Conservation (phyloP, 2,797 vertebrate species). For the Schizopygopsis pylzovi region DNA sequence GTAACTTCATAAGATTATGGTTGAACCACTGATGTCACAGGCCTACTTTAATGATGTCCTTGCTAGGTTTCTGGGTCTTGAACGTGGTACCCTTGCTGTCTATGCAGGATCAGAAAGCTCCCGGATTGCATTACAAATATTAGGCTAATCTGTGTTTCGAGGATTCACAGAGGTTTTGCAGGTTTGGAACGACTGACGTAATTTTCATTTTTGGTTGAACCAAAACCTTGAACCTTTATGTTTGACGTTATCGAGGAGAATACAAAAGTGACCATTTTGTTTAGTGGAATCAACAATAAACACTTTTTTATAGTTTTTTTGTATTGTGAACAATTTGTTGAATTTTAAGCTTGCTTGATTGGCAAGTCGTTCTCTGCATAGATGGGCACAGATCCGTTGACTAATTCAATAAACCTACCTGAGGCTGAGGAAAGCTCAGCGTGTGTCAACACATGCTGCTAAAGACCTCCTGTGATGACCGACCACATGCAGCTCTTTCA, state of each 20-base stretch:
- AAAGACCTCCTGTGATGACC: neutral
- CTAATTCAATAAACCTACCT: constrained; percentile 43
- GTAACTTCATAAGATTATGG: neutral
- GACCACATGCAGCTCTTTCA: neutral
- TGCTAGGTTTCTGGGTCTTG: neutral
- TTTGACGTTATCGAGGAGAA: neutral
- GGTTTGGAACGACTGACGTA: neutral
- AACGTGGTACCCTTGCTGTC: neutral
- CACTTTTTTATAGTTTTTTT: too few species aligned
- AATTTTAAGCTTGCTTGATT: neutral
- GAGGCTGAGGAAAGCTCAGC: constrained; percentile 21
- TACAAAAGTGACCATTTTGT: neutral
- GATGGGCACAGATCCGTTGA: constrained; percentile 49
- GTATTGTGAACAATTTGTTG: too few species aligned
- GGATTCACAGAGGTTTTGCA: neutral
- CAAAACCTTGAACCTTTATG: neutral
- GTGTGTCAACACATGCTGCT: constrained; percentile 31
- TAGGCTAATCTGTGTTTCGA: neutral
- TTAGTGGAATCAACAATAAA: neutral
- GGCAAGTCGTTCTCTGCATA: constrained; percentile 30
- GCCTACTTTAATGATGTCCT: neutral
- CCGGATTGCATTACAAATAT: neutral
- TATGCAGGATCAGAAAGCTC: neutral
- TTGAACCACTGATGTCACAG: neutral
- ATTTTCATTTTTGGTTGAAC: neutral